Percentiles rank a stretch among this genome's conserved stretches.
These are phyloP conservation scores for Pipistrellus nathusii DNA, from an alignment of 2,797 vertebrate genomes.

Conservation along the genomic window DNA sequence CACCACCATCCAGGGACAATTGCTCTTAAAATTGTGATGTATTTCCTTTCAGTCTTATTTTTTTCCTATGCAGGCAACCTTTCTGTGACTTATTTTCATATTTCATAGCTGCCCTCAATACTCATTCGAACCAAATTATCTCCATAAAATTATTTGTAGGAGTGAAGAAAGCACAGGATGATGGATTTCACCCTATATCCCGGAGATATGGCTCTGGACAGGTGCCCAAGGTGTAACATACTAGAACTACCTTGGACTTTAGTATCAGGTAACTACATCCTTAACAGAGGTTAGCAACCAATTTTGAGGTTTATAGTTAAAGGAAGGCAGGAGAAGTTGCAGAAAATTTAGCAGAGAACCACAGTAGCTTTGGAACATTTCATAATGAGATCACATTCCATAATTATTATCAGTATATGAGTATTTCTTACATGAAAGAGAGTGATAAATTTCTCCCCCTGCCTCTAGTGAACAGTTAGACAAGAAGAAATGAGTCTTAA, in stretches of 20 bases:
- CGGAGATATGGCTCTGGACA: slow-evolving; percentile 15
- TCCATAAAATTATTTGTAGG: slow-evolving; percentile 56
- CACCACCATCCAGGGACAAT: neutral
- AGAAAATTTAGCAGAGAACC: slow-evolving; percentile 47
- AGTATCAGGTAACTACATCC: slow-evolving; percentile 45
- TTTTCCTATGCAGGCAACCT: neutral
- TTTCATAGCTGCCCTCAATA: slow-evolving; percentile 49
- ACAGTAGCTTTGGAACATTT: slow-evolving; percentile 46
- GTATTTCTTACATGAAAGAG: slow-evolving; percentile 35
- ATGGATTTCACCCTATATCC: slow-evolving; percentile 46
- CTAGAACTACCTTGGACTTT: slow-evolving; percentile 2
- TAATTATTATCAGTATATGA: slow-evolving; percentile 61
- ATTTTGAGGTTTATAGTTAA: slow-evolving; percentile 54
- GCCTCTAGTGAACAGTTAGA: slow-evolving; percentile 40
- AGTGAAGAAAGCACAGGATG: neutral
- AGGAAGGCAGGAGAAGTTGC: slow-evolving; percentile 47
- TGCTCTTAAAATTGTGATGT: neutral
- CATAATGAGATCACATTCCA: slow-evolving; percentile 34
- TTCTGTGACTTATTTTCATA: slow-evolving; percentile 58
- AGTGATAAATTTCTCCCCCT: neutral
- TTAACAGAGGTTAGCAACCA: neutral
- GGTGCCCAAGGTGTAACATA: neutral
- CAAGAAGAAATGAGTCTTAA: slow-evolving; percentile 63
- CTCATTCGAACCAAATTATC: slow-evolving; percentile 40
- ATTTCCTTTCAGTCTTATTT: neutral